Evolutionary conservation across 92 coral and sea anemone genomes (phyloP), one percentile per base, ranked within the genome.

Genomic region (Plumapathes pennacea): DNA sequence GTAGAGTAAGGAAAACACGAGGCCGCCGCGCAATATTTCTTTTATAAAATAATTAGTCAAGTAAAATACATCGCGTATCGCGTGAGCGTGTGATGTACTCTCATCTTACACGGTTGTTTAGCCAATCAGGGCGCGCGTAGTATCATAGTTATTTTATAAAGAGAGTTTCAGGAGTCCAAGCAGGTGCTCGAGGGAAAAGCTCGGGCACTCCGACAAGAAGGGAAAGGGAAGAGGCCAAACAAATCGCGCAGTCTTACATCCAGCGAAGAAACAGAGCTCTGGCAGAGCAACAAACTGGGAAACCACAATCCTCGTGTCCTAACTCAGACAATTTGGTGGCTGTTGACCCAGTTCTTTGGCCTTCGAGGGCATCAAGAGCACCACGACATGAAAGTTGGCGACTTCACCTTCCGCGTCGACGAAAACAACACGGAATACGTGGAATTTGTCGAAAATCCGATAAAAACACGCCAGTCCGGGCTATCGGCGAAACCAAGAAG

Each of bases 301-400:
- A 62, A 44, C 24, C 48, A 49, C 29, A 72, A 48, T 54, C 64
- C 86, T 27, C 80, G 72, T 48, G 72, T 65, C 39, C 80, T 63
- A 22, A 42, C 51, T 34, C 64, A 71, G 17, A 81, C 82, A 31
- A 49, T 64, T 45, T 81, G 81, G 88, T 81, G 67, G 88, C 48
- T 65, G 36, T 66, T 81, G 32, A 72, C 76, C 22, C 76, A 72
- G 46, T 58, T 72, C 60, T 72, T 79, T 72, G 76, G 76, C 25
- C 68, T 72, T 23, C 72, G 82, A 3, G 88, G 88, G 44, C 80
- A 75, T 40, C 75, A 79, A 23, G 80, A 71, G 34, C 80, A 79
- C 54, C 85, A 63, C 86, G 54, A 61, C 60, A 80, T 80, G 76
- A 43, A 24, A 28, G 88, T 73, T 19, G 81, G 50, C 22, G 86